Evolutionary conservation across 2,888 invertebrate species (phyloP).

Genomic region (Tetragonisca angustula): DNA sequence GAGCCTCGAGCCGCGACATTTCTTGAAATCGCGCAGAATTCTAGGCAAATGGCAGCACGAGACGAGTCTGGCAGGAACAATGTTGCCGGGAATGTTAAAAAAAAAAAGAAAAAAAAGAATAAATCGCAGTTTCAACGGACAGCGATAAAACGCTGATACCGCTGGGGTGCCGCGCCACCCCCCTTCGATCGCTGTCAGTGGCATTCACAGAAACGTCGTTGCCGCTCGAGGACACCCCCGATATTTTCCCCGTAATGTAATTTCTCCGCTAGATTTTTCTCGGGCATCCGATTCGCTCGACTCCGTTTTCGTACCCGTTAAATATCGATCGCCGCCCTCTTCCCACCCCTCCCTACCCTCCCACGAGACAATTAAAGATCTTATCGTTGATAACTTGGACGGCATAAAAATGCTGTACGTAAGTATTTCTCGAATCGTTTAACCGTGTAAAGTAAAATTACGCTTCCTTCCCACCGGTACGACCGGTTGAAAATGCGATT

Average conservation of each 20-base stretch:
- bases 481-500: not conserved
- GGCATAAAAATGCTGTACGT: constrained; percentile 29
- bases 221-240: constrained; percentile 35
- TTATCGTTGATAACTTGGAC: constrained; percentile 29
- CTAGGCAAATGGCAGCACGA: not conserved
- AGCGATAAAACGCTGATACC: constrained; percentile 25
- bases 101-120: constrained; percentile 7
- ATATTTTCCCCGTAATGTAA: constrained; percentile 46
- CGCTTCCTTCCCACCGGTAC: not conserved
- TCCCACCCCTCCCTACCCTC: not conserved
- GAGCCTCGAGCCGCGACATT: not conserved
- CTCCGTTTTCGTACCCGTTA: constrained; percentile 35
- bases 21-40: not conserved
- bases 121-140: constrained; percentile 19
- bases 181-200: constrained; percentile 15
- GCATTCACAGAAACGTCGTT: constrained; percentile 33
- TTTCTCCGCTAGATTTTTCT: constrained; percentile 47
- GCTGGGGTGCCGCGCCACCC: no score
- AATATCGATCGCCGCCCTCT: constrained; percentile 52
- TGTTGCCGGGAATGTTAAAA: constrained; percentile 5
- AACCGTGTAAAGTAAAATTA: constrained; percentile 15
- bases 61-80: not conserved
- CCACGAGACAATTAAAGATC: constrained; percentile 55
- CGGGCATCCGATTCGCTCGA: constrained; percentile 51
- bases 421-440: constrained; percentile 34